Conservation (phyloP, 2,113 vertebrate species). For the Xiphias gladius region DNA sequence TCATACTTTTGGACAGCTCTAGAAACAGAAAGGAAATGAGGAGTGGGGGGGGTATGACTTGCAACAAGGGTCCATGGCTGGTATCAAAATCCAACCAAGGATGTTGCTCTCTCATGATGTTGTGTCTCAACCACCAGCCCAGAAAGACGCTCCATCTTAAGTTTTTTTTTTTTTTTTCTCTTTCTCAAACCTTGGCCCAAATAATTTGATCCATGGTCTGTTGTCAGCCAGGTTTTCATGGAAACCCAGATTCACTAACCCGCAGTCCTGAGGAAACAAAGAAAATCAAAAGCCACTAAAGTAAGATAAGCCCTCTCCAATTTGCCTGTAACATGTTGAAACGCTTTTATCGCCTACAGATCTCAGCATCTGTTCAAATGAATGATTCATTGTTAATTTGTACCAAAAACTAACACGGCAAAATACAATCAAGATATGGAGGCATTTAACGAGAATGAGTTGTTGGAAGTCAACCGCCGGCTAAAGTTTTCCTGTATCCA, state of each 20-base stretch:
- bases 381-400: conserved; percentile 41
- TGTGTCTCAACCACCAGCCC: not conserved
- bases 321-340: conserved; percentile 37
- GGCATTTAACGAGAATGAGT: conserved; percentile 17
- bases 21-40: conserved; percentile 7
- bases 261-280: conserved; percentile 8
- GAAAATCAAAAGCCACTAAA: conserved; percentile 31
- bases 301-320: conserved; percentile 27
- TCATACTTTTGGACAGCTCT: not conserved
- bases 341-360: conserved; percentile 16
- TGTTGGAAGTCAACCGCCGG: conserved; percentile 18
- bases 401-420: not conserved
- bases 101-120: not conserved
- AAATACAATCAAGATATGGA: not conserved
- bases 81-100: not conserved
- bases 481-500: conserved; percentile 31
- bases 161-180: not conserved
- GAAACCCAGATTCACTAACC: conserved; percentile 17
- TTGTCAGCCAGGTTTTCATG: not conserved
- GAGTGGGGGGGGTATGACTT: not conserved
- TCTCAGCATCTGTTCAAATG: conserved; percentile 15
- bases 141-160: not conserved
- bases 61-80: not conserved
- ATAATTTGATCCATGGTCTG: not conserved
- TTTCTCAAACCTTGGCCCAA: not conserved